Conservation (phyloP, 2,113 vertebrate species). For the Sminthopsis crassicaudata region DNA sequence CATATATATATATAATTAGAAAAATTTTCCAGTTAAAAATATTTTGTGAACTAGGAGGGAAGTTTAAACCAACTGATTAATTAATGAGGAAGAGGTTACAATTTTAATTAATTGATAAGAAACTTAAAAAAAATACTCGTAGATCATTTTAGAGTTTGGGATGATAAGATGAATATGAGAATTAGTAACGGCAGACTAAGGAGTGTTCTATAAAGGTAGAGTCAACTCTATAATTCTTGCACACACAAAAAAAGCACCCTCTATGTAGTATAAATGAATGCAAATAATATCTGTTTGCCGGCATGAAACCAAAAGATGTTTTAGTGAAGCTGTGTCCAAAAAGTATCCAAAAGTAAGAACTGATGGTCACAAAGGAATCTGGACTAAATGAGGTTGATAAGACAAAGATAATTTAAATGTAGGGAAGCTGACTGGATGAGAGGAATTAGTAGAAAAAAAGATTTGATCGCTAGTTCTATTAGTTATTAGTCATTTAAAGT, state of each 20-base stretch:
- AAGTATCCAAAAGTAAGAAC: neutral
- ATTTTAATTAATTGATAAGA: neutral
- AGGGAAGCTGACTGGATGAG: neutral
- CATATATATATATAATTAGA: neutral
- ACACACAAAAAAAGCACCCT: neutral
- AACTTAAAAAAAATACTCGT: neutral
- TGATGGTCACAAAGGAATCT: neutral
- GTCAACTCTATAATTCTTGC: neutral
- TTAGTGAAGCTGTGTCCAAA: neutral
- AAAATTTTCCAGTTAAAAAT: neutral
- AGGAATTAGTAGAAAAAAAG: neutral
- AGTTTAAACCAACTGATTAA: neutral
- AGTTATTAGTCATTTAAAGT: neutral
- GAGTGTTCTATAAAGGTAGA: neutral
- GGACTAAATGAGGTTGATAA: neutral
- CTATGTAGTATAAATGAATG: neutral
- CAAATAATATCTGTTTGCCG: neutral
- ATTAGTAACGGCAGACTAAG: neutral
- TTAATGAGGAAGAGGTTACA: neutral
- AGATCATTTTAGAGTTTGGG: neutral
- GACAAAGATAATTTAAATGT: neutral
- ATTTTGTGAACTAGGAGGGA: neutral
- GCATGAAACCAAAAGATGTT: neutral
- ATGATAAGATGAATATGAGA: neutral
- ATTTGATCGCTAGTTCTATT: neutral